Percentiles rank a stretch among this genome's conserved stretches.
Evolutionary conservation across 2,797 vertebrate genomes (phyloP).

Genomic region (Tenualosa ilisha): DNA sequence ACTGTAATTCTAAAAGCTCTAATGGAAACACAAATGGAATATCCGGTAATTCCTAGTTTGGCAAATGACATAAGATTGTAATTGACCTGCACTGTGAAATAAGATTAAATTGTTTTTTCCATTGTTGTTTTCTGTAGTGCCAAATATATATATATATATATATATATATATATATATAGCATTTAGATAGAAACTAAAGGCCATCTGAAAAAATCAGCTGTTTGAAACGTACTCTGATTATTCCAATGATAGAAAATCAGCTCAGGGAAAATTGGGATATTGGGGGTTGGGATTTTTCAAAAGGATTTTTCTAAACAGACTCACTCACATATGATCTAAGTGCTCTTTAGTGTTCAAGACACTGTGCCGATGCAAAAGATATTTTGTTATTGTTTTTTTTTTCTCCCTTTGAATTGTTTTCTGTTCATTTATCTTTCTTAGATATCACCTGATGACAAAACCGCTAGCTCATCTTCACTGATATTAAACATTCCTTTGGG

Average conservation of each 20-base stretch:
- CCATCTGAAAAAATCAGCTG: background rate
- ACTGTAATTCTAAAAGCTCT: conserved; percentile 75
- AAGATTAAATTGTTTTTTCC: background rate
- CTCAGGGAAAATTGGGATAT: background rate
- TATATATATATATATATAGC: background rate
- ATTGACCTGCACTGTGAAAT: background rate
- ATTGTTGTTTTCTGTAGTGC: background rate
- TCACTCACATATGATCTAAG: background rate
- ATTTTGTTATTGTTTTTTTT: conserved; percentile 5
- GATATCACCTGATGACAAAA: conserved; percentile 12
- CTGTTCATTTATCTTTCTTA: conserved; percentile 8
- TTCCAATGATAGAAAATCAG: background rate
- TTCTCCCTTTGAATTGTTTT: background rate
- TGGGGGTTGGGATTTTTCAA: background rate
- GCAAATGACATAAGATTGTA: background rate
- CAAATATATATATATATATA: background rate
- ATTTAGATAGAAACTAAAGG: background rate
- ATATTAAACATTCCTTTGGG: conserved; percentile 24
- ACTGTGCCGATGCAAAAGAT: background rate
- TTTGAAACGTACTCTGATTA: background rate
- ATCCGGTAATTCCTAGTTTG: background rate
- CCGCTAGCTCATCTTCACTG: background rate
- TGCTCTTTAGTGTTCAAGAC: conserved; percentile 13
- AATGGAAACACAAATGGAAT: background rate
- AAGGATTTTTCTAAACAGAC: background rate